Base-by-base conservation (phyloP, 2,888 invertebrate genomes). In the Lutraria lutraria region DNA sequence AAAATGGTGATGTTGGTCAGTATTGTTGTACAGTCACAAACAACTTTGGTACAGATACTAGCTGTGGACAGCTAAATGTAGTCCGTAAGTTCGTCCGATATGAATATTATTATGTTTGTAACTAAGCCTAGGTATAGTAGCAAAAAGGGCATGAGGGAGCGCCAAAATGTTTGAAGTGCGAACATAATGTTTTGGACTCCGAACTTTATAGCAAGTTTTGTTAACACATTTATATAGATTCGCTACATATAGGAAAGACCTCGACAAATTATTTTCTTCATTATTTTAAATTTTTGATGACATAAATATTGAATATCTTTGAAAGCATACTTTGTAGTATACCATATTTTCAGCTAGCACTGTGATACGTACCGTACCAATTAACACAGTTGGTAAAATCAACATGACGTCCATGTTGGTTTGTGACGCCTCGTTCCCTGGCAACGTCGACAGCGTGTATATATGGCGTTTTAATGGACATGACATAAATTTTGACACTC, bases 1-100 rank as follows among this genome's bases (percentile, higher is more conserved):
- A 97, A 52, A 97, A 98, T 52, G 97, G 97, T 2, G 98, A 99
- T 96, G 98, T 98, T 96, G 99, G 98, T 98, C 97, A 98, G 53
- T 99, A 99, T 94, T 98, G 98, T 0, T 97, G 99, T 72, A 97
- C 97, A 0, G 99, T 98, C 13, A 97, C 92, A 83, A 97, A 97
- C 91, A 82, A 63, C 6, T 92, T 88, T 21, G 96, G 96, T 3
- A 63, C 86, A 12, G 94, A 94, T 10, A 84, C 90, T 0, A 95
- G 95, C 86, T 87, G 90, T 34, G 95, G 95, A 43, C 79, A 93
- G 12, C 91, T 96, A 0, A 90, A 87, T 15, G 93, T 96, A n/a
- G 93, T 90, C 79, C 63, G 91, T 92, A 87, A 84, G 90, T 89
- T 31, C 1, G 31, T n/a, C 12, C 53, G 34, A 43, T 43, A 43